phyloP scores from a whole-genome alignment of 2,797 vertebrate genomes.

The Rhabdophis nuchalis region DNA sequence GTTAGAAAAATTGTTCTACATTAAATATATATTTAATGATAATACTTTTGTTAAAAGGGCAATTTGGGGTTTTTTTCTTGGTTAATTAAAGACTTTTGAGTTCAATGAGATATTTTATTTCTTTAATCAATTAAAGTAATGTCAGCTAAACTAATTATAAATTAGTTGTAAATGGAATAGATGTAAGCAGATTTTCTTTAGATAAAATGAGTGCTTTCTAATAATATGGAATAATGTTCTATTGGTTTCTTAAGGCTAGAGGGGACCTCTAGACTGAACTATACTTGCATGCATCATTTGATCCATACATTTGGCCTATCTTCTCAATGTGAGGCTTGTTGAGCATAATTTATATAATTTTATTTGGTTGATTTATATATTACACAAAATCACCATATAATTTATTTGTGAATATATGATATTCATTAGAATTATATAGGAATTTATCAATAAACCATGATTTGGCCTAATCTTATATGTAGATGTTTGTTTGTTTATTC shows the following conservation, averaged over 20 bases:
- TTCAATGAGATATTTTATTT: background rate
- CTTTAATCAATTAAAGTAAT: background rate
- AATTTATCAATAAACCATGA: background rate
- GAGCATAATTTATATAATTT: background rate
- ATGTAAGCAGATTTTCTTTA: background rate
- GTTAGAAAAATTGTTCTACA: background rate
- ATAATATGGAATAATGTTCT: background rate
- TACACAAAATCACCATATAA: background rate
- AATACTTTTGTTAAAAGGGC: background rate
- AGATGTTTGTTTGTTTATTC: background rate
- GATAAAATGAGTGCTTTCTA: background rate
- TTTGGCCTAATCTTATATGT: background rate
- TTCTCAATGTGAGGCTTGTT: background rate
- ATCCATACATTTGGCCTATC: background rate
- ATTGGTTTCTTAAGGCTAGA: background rate
- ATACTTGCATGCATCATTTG: background rate
- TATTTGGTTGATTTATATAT: background rate
- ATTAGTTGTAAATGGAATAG: background rate
- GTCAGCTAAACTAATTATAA: background rate
- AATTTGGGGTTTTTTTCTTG: background rate
- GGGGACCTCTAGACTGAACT: background rate
- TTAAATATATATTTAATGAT: background rate
- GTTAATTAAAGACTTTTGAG: background rate
- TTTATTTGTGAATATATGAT: background rate
- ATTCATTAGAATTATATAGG: background rate